Conservation (phyloP, 2,797 vertebrate genomes). For the Taeniopygia guttata region DNA sequence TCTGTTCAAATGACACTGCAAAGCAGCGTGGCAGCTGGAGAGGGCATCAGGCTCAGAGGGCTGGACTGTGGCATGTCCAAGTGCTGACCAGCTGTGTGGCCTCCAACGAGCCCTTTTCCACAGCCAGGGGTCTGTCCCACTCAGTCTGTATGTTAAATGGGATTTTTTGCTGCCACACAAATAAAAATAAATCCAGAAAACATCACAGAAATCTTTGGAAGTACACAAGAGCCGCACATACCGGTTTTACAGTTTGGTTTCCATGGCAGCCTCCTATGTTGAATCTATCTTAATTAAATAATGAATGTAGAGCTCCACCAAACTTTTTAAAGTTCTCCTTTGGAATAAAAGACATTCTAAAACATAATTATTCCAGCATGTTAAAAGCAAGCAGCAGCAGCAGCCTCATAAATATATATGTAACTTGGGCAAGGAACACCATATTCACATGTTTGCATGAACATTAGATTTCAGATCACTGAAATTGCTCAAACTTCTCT, state of each 20-base stretch:
- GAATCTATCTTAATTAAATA: slow-evolving; percentile 5
- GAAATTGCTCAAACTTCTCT: background rate
- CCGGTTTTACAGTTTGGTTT: slow-evolving; percentile 21
- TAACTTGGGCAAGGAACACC: background rate
- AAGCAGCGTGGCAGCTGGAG: rapidly evolving
- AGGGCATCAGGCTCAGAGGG: background rate
- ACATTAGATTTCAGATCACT: background rate
- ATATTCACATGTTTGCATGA: background rate
- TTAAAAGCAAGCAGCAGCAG: background rate
- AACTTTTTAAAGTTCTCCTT: slow-evolving; percentile 7
- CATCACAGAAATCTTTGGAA: background rate
- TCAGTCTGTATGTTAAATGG: background rate
- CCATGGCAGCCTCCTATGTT: slow-evolving; percentile 5
- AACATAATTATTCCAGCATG: background rate
- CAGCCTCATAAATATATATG: background rate
- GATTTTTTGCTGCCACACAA: background rate
- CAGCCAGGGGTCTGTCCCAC: background rate
- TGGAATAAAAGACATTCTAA: slow-evolving; percentile 12
- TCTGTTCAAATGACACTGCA: background rate
- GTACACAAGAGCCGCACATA: background rate
- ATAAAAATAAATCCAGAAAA: slow-evolving; percentile 1
- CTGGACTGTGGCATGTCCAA: rapidly evolving
- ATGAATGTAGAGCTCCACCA: background rate
- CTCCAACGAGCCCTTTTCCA: background rate
- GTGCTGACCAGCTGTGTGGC: background rate